phyloP scores from a whole-genome alignment of 2,888 invertebrate species.

The Arctia plantaginis region DNA sequence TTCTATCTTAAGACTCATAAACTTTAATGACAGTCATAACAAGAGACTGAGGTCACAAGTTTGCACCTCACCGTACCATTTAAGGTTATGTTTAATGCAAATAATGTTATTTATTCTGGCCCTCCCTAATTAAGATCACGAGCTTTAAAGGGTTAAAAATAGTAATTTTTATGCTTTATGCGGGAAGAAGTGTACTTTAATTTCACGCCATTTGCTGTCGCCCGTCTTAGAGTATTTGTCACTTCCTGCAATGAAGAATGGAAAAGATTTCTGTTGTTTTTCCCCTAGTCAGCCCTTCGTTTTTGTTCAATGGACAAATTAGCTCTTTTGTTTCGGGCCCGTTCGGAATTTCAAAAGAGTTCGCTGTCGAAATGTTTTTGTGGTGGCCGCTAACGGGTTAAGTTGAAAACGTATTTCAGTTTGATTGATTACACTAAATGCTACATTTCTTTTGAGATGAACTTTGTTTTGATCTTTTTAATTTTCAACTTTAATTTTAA shows the following conservation, averaged over 20 bases:
- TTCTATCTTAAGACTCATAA: constrained; percentile 45
- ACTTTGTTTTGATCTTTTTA: constrained; percentile 30
- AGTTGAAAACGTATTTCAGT: constrained; percentile 43
- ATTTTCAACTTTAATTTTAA: background rate
- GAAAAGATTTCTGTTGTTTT: constrained; percentile 57
- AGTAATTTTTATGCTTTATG: constrained; percentile 26
- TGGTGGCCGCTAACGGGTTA: constrained; percentile 42
- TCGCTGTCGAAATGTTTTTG: constrained; percentile 52
- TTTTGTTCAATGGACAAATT: constrained; percentile 66
- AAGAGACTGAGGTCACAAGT: constrained; percentile 47
- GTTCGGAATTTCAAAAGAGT: constrained; percentile 60
- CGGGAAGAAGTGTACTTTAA: constrained; percentile 61
- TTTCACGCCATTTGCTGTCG: constrained; percentile 60
- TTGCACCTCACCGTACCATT: constrained; percentile 49
- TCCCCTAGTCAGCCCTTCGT: constrained; percentile 49
- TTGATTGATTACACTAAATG: constrained; percentile 45
- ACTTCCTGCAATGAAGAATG: constrained; percentile 58
- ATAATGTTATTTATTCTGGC: constrained; percentile 51
- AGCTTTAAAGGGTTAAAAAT: constrained; percentile 24
- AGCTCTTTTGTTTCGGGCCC: constrained; percentile 62
- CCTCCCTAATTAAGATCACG: constrained; percentile 55
- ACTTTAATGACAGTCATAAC: constrained; percentile 46
- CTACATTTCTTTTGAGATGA: constrained; percentile 25
- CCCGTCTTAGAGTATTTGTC: constrained; percentile 59
- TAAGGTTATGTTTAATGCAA: constrained; percentile 54